These are phyloP conservation scores for Aldabrachelys gigantea DNA, from an alignment of 2,113 vertebrate genomes.

Conservation along the genomic window DNA sequence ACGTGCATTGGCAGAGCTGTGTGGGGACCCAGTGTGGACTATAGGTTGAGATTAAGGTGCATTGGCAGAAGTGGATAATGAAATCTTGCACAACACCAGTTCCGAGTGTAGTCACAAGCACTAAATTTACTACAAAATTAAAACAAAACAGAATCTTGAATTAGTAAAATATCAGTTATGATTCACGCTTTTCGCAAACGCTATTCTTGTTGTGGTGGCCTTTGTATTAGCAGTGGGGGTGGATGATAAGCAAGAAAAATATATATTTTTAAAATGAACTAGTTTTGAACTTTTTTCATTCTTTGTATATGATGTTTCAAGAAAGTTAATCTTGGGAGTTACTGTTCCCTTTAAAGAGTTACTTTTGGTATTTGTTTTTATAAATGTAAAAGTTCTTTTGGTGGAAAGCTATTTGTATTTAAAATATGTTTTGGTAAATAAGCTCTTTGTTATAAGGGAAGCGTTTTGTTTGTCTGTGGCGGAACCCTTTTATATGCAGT, in stretches of 20 bases:
- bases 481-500: neutral
- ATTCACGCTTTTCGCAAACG: neutral
- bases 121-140: neutral
- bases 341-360: neutral
- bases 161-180: neutral
- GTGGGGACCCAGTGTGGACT: neutral
- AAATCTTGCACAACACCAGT: neutral
- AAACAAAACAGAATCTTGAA: neutral
- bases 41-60: neutral
- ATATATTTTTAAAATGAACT: neutral
- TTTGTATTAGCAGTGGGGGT: neutral
- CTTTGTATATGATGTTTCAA: neutral
- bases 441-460: neutral
- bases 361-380: neutral
- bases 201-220: neutral
- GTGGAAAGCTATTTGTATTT: neutral
- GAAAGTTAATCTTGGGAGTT: neutral
- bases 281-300: neutral
- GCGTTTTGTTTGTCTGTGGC: neutral
- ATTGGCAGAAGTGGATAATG: neutral
- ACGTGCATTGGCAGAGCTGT: rapidly evolving
- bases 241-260: neutral
- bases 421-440: conserved; percentile 38
- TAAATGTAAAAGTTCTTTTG: conserved; percentile 19
- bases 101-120: neutral